These are phyloP conservation scores for Drosophila athabasca DNA, from an alignment of 1,140 invertebrate genomes.

Conservation along the genomic window DNA sequence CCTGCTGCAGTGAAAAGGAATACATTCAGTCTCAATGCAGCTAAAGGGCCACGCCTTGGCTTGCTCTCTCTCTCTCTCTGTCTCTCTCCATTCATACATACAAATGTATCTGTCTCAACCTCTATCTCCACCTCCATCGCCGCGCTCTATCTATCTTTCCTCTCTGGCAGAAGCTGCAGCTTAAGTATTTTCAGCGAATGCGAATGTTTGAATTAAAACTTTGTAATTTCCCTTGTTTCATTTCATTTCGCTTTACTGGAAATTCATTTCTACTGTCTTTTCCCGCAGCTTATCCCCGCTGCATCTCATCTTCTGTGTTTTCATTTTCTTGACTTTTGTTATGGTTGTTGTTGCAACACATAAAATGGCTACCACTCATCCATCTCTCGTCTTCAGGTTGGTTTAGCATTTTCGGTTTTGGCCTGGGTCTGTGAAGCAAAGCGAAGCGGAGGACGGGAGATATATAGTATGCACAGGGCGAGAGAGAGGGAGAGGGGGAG, in stretches of 20 bases:
- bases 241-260: constrained; percentile 79
- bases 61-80: not conserved
- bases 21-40: constrained; percentile 58
- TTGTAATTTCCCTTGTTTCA: constrained; percentile 82
- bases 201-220: constrained; percentile 82
- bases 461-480: not conserved
- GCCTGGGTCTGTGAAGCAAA: constrained; percentile 3
- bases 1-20: constrained; percentile 54
- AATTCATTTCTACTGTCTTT: constrained; percentile 75
- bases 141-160: too few relatives aligned
- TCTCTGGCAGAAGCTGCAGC: constrained; percentile 55
- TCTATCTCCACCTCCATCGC: constrained; percentile 2
- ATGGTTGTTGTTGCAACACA: constrained; percentile 30
- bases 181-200: constrained; percentile 80
- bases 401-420: constrained; percentile 51
- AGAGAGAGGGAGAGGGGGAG: constrained; percentile 2
- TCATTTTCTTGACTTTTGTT: constrained; percentile 63
- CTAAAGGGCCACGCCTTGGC: constrained; percentile 8
- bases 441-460: constrained; percentile 5
- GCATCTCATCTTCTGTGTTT: constrained; percentile 40
- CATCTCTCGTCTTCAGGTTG: constrained; percentile 59
- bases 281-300: constrained; percentile 18
- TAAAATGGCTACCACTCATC: constrained; percentile 61
- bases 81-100: not conserved
- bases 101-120: too few relatives aligned